A percentile compares a stretch with the other conserved stretches of the same genome.
Evolutionary conservation across 1,140 invertebrate species (phyloP).

Genomic region (Drosophila arizonae): DNA sequence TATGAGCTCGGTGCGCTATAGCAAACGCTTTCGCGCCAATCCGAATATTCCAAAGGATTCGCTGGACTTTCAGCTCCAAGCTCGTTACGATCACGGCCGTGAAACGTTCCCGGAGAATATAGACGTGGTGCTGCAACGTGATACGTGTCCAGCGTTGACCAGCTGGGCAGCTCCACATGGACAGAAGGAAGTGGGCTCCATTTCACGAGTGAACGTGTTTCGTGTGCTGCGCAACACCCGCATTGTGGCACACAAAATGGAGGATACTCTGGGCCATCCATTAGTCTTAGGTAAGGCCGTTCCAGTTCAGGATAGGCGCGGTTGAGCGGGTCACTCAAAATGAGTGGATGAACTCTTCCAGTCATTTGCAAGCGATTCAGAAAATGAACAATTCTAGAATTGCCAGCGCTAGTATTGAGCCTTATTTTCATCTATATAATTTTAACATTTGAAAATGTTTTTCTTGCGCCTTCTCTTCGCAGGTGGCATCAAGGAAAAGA

Average conservation of each 20-base stretch:
- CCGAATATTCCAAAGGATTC: conserved; percentile 85
- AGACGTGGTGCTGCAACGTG: conserved; percentile 85
- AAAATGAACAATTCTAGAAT: too few relatives aligned
- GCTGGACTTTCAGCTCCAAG: conserved; percentile 85
- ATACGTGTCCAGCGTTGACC: conserved; percentile 82
- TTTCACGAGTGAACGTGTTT: conserved; percentile 66
- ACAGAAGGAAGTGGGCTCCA: conserved; percentile 48
- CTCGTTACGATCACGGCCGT: conserved; percentile 85
- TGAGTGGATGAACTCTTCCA: too few relatives aligned
- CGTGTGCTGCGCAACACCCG: conserved; percentile 85
- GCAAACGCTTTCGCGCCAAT: conserved; percentile 83
- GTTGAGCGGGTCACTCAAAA: too few relatives aligned
- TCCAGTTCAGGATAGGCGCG: too few relatives aligned
- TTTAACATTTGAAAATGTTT: not conserved
- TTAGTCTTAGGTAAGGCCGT: conserved; percentile 60
- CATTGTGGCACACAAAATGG: conserved; percentile 62
- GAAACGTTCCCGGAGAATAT: conserved; percentile 86
- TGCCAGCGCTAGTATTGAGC: too few relatives aligned
- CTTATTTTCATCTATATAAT: too few relatives aligned
- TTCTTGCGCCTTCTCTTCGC: conserved; percentile 14
- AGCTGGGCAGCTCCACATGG: conserved; percentile 56
- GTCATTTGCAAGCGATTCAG: too few relatives aligned
- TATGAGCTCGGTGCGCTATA: conserved; percentile 84
- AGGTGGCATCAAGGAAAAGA: conserved; percentile 85
- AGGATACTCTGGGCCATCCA: conserved; percentile 70